phyloP scores from a whole-genome alignment of 1,140 invertebrate genomes.

The Drosophila funebris region DNA sequence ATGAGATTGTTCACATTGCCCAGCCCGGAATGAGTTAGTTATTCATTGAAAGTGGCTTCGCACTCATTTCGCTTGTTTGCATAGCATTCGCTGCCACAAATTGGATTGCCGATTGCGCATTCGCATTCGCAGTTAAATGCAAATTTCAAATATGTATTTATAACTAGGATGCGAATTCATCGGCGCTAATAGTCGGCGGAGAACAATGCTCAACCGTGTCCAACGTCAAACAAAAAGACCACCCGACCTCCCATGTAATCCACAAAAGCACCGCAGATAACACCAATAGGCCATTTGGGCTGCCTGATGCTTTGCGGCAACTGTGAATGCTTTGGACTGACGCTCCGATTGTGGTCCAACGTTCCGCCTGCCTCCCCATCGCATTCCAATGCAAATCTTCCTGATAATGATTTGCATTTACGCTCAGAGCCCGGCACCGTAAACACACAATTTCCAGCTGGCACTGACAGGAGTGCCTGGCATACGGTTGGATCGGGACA shows the following conservation, averaged over 20 bases:
- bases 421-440: constrained; percentile 41
- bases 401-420: constrained; percentile 79
- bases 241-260: constrained; percentile 1
- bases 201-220: constrained; percentile 31
- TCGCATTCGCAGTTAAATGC: constrained; percentile 20
- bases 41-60: constrained; percentile 25
- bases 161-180: constrained; percentile 64
- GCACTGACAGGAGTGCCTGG: background rate
- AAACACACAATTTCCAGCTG: constrained; percentile 27
- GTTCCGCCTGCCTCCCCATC: background rate
- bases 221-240: background rate
- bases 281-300: constrained; percentile 40
- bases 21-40: constrained; percentile 14
- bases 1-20: background rate
- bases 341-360: constrained; percentile 25
- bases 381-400: constrained; percentile 64
- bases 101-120: constrained; percentile 29
- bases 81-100: constrained; percentile 33
- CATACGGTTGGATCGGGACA: constrained; percentile 4
- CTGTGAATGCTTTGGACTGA: constrained; percentile 4
- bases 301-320: constrained; percentile 23
- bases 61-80: constrained; percentile 31
- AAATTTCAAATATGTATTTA: constrained; percentile 76
- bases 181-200: constrained; percentile 53
- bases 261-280: constrained; percentile 39